Base-by-base conservation (phyloP, 2,888 invertebrate genomes). In the Orthonychiurus folsomi region DNA sequence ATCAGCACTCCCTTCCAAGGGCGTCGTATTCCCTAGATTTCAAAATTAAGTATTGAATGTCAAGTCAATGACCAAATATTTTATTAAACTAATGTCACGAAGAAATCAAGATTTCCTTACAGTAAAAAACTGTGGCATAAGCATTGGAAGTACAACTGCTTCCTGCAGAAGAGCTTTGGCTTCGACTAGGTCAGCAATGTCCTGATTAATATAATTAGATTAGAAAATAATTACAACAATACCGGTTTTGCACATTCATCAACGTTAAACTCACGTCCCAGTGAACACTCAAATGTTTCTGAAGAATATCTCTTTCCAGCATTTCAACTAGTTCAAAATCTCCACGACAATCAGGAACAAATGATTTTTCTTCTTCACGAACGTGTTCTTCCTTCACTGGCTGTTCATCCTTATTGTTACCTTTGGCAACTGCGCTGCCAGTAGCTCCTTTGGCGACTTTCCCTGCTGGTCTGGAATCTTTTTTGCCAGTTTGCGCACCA, bases 71-170 rank as follows among this genome's bases (percentile, higher is more conserved):
- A 55, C 27, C 3, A 9, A 27, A 25, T n/a, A 20, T 15, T 9
- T 15, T 23, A 25, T 47, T 15, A 47, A 47, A 47, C n/a, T n/a
- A n/a, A n/a, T n/a, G n/a, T n/a, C n/a, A n/a, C n/a, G n/a, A n/a
- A n/a, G n/a, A n/a, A n/a, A n/a, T n/a, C n/a, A n/a, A n/a, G n/a
- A n/a, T n/a, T n/a, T n/a, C n/a, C n/a, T 74, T 79, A 89, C 94
- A 80, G 89, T 94, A 78, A 99, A 99, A 80, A 93, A 97, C 75
- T 96, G 93, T 1, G 97, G 97, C 87, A 97, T 94, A 84, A 92
- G 86, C 85, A 96, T 88, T 1, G 97, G 97, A 75, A 97, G 80
- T 50, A 99, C 95, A 9, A 97, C 95, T 27, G 97, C 96, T 79
- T 99, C 97, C 77, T 97, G 93, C 3, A 99, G 79, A 62, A 97